phyloP scores from a whole-genome alignment of 2,888 invertebrate species.

The Nephrotoma appendiculata region DNA sequence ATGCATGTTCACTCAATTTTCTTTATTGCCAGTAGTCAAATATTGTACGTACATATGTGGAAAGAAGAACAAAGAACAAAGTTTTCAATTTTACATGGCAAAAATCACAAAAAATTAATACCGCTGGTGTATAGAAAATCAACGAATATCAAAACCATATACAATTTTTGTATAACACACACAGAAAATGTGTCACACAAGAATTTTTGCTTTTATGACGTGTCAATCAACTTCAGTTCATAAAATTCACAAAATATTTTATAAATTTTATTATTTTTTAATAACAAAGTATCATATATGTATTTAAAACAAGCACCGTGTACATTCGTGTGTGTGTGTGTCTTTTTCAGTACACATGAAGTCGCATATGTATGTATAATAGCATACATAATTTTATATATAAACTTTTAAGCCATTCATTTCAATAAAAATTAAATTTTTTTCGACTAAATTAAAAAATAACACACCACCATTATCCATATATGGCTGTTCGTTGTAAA shows the following conservation, averaged over 20 bases:
- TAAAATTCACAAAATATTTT: not conserved
- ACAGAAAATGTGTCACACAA: not conserved
- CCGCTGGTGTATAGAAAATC: not conserved
- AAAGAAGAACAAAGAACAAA: not conserved
- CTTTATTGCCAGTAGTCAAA: not conserved
- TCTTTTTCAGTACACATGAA: not conserved
- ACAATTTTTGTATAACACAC: not conserved
- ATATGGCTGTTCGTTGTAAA: not conserved
- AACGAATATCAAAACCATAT: not conserved
- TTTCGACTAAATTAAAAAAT: not conserved
- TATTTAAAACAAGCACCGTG: not conserved
- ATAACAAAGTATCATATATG: not conserved
- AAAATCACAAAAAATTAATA: not conserved
- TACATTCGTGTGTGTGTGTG: not conserved
- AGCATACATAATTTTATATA: not conserved
- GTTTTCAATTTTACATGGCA: not conserved
- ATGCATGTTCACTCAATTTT: not conserved
- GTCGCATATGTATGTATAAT: not conserved
- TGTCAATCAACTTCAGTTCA: conserved; percentile 7
- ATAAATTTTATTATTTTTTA: not conserved
- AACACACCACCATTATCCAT: not conserved
- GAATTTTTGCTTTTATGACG: conserved; percentile 5
- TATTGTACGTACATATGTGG: not conserved
- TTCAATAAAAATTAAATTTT: not conserved
- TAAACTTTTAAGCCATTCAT: not conserved